Base-by-base conservation (phyloP, 2,888 invertebrate genomes). In the Timema cristinae region DNA sequence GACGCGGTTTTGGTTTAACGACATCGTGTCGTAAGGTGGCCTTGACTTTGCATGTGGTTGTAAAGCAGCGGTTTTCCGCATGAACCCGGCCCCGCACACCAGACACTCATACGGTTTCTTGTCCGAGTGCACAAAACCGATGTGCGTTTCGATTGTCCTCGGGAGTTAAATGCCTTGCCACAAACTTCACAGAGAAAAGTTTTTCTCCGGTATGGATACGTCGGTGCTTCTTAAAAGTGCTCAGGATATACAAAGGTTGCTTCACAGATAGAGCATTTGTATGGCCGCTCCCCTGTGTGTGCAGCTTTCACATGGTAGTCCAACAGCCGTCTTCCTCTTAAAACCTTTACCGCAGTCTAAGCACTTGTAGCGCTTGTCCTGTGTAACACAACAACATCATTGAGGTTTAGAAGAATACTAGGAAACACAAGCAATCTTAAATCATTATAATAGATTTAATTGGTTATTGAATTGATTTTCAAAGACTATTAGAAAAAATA, bases 51-150 rank as follows among this genome's bases (percentile, higher is more conserved):
- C 91, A 93, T 92, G 78, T 94, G 93, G 59, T 89, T 86, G 79
- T 91, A 89, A 0, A 94, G 85, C 72, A 90, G 83, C 5, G 92
- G 92, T 78, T 93, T n/a, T 93, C 10, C 94, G 84, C 93, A 94
- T 94, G 79, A 91, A 94, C 0, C 93, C 93, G 77, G 89, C 88
- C 6, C 91, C 92, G 79, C 94, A 94, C 7, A 90, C 88, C 73
- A 90, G 82, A 79, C 94, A 94, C 81, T 93, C 93, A 81, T 93
- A 94, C 0, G 93, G 94, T 78, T 94, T 94, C 80, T 93, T 92
- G 80, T 93, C 91, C 78, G 91, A 92, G 82, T 94, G 94, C 67
- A 92, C 90, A n/a, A 81, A 93, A 94, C 50, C 92, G 86, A 80
- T 94, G 94, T 10, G 91, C 91, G 83, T 94, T 93, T 73, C 93